phyloP scores from a whole-genome alignment of 2,797 vertebrate genomes.

The Microchirus variegatus region DNA sequence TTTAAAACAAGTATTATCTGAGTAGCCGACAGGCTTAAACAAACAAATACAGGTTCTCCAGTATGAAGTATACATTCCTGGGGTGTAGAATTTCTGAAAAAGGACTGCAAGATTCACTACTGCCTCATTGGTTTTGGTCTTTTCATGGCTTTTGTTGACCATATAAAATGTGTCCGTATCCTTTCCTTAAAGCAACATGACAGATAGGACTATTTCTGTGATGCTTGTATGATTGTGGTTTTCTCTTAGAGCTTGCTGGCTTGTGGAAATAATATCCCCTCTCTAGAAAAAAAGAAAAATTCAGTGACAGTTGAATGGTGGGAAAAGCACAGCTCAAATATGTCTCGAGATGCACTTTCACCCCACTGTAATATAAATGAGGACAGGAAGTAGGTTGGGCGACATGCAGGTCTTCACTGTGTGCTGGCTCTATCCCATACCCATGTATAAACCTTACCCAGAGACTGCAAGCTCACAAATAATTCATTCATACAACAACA shows the following conservation, averaged over 20 bases:
- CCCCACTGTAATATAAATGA: constrained; percentile 59
- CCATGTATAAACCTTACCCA: constrained; percentile 14
- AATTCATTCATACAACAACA: constrained; percentile 33
- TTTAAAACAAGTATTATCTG: no score
- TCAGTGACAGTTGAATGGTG: constrained; percentile 19
- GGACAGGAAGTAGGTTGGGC: constrained; percentile 36
- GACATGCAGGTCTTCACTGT: constrained; percentile 32
- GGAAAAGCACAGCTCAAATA: constrained; percentile 11
- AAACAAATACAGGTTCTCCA: no score
- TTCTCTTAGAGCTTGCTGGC: constrained; percentile 12
- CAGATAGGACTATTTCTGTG: constrained; percentile 28
- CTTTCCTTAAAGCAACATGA: not conserved
- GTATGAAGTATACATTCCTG: no score
- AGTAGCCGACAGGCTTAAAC: no score
- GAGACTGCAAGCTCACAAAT: constrained; percentile 21
- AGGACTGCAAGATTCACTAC: no score
- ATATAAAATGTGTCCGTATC: no score
- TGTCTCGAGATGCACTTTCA: constrained; percentile 44
- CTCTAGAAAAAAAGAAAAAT: constrained; percentile 1
- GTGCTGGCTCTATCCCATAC: constrained; percentile 17
- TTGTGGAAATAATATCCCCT: no score
- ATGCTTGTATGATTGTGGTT: constrained; percentile 13
- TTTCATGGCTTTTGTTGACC: no score
- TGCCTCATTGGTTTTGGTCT: no score
- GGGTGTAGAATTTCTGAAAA: no score